Percentiles rank a stretch among this genome's conserved stretches.
Evolutionary conservation across 2,113 vertebrate species (phyloP).

Genomic region (Spizaetus ornatus): DNA sequence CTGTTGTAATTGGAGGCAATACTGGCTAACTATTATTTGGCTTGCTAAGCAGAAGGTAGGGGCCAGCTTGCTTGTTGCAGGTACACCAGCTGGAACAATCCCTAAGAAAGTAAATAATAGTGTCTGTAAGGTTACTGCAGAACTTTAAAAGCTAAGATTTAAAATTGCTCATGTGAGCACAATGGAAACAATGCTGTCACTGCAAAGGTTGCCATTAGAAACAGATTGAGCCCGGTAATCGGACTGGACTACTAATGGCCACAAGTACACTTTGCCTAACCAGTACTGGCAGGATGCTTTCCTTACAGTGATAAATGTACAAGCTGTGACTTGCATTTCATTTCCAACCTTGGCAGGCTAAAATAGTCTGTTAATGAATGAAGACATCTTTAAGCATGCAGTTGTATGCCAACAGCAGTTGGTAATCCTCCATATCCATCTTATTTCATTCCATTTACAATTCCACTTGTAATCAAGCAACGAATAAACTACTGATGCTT

Average conservation of each 20-base stretch:
- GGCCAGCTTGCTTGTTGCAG: neutral
- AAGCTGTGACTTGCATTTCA: constrained; percentile 64
- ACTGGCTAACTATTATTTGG: neutral
- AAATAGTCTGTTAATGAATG: constrained; percentile 70
- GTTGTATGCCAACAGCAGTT: constrained; percentile 65
- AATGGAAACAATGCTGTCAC: constrained; percentile 34
- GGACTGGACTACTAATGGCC: constrained; percentile 49
- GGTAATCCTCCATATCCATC: constrained; percentile 63
- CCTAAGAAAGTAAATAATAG: neutral
- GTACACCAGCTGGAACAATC: neutral
- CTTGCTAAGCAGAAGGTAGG: neutral
- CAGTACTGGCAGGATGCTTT: constrained; percentile 39
- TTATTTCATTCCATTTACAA: constrained; percentile 58
- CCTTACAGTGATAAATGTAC: constrained; percentile 54
- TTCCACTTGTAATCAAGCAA: constrained; percentile 51
- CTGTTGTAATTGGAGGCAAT: neutral
- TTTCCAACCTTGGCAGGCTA: constrained; percentile 65
- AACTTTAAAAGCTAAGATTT: constrained; percentile 1
- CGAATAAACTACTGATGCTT: constrained; percentile 28
- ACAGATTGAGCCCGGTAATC: constrained; percentile 54
- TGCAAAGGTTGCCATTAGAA: constrained; percentile 44
- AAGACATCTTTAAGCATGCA: constrained; percentile 63
- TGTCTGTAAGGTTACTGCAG: neutral
- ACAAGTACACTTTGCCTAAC: constrained; percentile 39
- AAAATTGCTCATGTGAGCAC: neutral